Evolutionary conservation across 1,140 invertebrate genomes (phyloP).

Genomic region (Cyphomyrmex costatus): DNA sequence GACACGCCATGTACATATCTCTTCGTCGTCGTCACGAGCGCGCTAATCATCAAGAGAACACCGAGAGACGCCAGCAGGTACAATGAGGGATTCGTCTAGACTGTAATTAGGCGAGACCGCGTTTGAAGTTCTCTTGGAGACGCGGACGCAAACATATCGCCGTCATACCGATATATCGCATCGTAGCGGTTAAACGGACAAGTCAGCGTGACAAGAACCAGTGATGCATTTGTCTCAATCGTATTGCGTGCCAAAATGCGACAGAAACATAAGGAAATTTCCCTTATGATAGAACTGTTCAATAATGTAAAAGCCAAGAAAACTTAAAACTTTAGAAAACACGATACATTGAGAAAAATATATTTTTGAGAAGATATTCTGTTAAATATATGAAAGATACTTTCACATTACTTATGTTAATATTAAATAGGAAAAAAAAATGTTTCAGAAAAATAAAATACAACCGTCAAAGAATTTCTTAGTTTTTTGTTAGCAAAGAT

Average conservation of each 20-base stretch:
- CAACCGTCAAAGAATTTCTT: background rate
- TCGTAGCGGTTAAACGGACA: conserved; percentile 41
- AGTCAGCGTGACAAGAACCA: conserved; percentile 16
- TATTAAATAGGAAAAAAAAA: background rate
- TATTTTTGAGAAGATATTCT: background rate
- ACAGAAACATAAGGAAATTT: background rate
- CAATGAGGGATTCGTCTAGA: conserved; percentile 46
- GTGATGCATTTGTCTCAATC: conserved; percentile 21
- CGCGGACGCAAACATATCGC: conserved; percentile 33
- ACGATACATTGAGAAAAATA: background rate
- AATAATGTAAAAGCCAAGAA: background rate
- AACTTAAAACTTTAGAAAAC: background rate
- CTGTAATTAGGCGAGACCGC: conserved; percentile 50
- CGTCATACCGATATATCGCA: conserved; percentile 44
- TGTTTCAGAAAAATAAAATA: background rate
- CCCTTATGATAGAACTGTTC: background rate
- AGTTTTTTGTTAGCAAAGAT: background rate
- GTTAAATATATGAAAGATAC: background rate
- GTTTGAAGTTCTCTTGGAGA: conserved; percentile 23
- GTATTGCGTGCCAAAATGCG: background rate
- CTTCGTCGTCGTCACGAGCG: conserved; percentile 38
- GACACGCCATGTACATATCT: conserved; percentile 42
- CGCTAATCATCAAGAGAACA: conserved; percentile 1
- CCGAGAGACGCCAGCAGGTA: background rate
- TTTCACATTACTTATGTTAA: too few relatives aligned